Base-by-base conservation (phyloP, 2,797 vertebrate species). In the Craterocephalus amniculus region DNA sequence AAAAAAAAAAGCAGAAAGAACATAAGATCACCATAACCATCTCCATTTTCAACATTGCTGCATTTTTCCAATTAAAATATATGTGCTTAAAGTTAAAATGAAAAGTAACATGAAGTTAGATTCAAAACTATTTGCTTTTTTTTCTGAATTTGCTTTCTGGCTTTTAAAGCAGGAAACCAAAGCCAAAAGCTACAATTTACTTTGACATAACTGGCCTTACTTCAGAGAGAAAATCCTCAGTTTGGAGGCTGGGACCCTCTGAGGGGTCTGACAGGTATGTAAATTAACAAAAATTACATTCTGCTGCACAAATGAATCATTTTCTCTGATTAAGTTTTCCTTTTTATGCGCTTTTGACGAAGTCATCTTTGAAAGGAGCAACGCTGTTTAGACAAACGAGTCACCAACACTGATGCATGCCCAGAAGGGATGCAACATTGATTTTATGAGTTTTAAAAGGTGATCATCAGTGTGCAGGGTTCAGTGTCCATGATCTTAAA, bases 171-270 rank as follows among this genome's bases (percentile, higher is more conserved):
- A 29, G 34, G 13, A 22, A 2, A 62, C 55, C n/a, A 58, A 40
- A 71, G 52, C 63, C 77, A 73, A 71, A 74, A 62, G 49, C 48
- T 63, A 64, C 70, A 63, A 65, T 76, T 81, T 49, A 70, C 13
- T 27, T 60, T 63, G 54, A 76, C 36, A 60, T 40, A 57, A 38
- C 29, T 70, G 29, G 63, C 43, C 43, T 63, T 27, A 34, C 22
- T 45, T 64, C 29, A 54, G 22, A 67, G 22, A 48, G 66, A 7
- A 16, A 3, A 35, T 61, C 58, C 48, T 58, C 22, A 76, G 58
- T 48, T 22, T 2, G 27, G 40, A 49, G 58, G 35, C 31, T 52
- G 24, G 10, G 43, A 36, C 63, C 49, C 6, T 55, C 11, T 40
- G n/a, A 52, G 40, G 14, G 48, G n/a, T 49, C 24, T 40, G 29